Conservation (phyloP, 2,113 vertebrate genomes). For the Beaufortia kweichowensis region DNA sequence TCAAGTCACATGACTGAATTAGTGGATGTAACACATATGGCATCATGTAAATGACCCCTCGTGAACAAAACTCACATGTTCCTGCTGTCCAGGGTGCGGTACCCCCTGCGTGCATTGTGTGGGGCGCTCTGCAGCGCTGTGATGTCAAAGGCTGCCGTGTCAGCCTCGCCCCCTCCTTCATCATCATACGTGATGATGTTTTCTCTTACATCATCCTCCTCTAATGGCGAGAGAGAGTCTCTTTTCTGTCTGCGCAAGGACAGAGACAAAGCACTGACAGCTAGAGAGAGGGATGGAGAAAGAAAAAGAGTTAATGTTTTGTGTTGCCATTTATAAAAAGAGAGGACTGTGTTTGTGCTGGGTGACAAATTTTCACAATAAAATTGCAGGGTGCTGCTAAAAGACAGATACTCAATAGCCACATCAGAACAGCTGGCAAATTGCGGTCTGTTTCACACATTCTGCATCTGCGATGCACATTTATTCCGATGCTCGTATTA, state of each 20-base stretch:
- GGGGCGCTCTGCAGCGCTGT: constrained; percentile 82
- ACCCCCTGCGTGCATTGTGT: constrained; percentile 71
- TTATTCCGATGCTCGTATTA: too few species aligned
- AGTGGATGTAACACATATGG: background rate
- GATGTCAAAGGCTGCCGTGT: constrained; percentile 92
- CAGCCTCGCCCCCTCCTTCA: constrained; percentile 86
- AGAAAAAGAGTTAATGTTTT: constrained; percentile 58
- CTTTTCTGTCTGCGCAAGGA: constrained; percentile 85
- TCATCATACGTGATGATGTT: constrained; percentile 92
- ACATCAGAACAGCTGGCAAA: constrained; percentile 29
- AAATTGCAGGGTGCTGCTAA: constrained; percentile 37
- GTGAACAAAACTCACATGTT: constrained; percentile 67
- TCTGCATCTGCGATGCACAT: too few species aligned
- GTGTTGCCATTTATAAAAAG: constrained; percentile 52
- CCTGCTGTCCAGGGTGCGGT: constrained; percentile 77
- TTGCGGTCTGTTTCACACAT: background rate
- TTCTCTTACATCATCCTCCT: constrained; percentile 87
- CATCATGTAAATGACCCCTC: background rate
- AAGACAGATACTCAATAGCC: constrained; percentile 41
- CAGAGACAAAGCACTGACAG: constrained; percentile 78
- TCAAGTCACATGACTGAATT: too few species aligned
- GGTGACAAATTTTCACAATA: constrained; percentile 44
- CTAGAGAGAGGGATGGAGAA: constrained; percentile 52
- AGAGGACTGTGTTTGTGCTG: constrained; percentile 35
- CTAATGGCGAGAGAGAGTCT: constrained; percentile 81